Percentiles rank a stretch among this genome's conserved stretches.
phyloP scores from a whole-genome alignment of 2,888 invertebrate species.

The Eilema caniola region DNA sequence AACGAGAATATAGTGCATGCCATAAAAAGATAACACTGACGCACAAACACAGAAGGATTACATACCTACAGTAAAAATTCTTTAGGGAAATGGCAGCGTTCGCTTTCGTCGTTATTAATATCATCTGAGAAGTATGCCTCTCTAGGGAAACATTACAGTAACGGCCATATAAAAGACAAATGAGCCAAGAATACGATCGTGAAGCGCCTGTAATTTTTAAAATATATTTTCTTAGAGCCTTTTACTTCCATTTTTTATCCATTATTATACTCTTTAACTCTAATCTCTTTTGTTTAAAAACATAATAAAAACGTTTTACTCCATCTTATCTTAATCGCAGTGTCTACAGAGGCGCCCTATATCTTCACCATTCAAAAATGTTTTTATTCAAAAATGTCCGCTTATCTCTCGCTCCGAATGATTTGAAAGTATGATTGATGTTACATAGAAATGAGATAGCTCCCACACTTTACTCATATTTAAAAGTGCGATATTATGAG shows the following conservation, averaged over 20 bases:
- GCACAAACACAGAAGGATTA: conserved; percentile 39
- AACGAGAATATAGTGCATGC: conserved; percentile 5
- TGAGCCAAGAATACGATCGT: conserved; percentile 66
- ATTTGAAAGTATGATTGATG: conserved; percentile 76
- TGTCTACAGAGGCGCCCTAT: conserved; percentile 52
- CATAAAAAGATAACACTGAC: conserved; percentile 23
- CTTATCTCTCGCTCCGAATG: conserved; percentile 63
- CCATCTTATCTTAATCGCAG: conserved; percentile 57
- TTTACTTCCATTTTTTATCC: conserved; percentile 48
- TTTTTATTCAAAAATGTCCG: conserved; percentile 63
- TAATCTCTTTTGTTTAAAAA: conserved; percentile 57
- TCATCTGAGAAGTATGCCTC: conserved; percentile 66
- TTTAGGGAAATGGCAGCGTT: conserved; percentile 59
- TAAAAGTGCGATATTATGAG: conserved; percentile 58
- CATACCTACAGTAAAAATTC: conserved; percentile 47
- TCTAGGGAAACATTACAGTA: conserved; percentile 67
- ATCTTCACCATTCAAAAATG: conserved; percentile 62
- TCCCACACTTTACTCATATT: conserved; percentile 59
- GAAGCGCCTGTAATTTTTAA: conserved; percentile 63
- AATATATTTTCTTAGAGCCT: conserved; percentile 59
- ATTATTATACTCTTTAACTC: conserved; percentile 50
- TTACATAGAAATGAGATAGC: conserved; percentile 65
- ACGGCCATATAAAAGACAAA: conserved; percentile 73
- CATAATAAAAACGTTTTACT: conserved; percentile 58
- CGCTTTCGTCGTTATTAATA: conserved; percentile 69